Conservation (phyloP, 2,797 vertebrate species). For the Chelidonichthys spinosus region DNA sequence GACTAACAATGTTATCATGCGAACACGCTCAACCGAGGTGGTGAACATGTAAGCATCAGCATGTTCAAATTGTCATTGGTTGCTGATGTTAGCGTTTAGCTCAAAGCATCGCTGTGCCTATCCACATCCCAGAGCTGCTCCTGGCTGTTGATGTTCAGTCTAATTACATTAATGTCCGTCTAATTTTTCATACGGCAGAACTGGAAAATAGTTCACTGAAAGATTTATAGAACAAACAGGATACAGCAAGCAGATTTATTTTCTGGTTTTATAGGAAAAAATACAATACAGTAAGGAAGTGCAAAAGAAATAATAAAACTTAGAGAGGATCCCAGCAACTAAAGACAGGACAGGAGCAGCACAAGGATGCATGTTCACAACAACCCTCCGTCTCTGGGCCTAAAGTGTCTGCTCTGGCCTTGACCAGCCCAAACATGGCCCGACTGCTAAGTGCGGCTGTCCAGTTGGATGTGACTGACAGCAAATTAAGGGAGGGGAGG, state of each 20-base stretch:
- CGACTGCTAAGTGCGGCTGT: conserved; percentile 49
- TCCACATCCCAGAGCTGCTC: neutral
- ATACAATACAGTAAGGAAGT: neutral
- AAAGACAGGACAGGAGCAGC: neutral
- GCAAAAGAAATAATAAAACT: neutral
- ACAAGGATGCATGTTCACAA: conserved; percentile 2
- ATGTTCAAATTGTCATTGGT: neutral
- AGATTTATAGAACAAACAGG: neutral
- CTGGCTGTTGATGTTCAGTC: neutral
- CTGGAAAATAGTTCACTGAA: neutral
- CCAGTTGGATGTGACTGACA: conserved; percentile 35
- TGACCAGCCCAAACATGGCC: conserved; percentile 36
- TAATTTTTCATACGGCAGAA: neutral
- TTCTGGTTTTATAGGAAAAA: neutral
- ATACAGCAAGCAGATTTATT: neutral
- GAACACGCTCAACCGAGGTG: neutral
- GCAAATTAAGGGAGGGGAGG: conserved; percentile 32
- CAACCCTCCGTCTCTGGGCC: neutral
- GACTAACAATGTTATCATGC: neutral
- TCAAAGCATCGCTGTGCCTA: neutral
- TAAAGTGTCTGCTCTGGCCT: conserved; percentile 28
- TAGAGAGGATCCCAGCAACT: neutral
- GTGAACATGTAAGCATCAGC: neutral
- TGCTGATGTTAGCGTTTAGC: neutral
- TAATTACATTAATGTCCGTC: neutral